Conservation (phyloP, 2,113 vertebrate species). For the Crocuta crocuta region DNA sequence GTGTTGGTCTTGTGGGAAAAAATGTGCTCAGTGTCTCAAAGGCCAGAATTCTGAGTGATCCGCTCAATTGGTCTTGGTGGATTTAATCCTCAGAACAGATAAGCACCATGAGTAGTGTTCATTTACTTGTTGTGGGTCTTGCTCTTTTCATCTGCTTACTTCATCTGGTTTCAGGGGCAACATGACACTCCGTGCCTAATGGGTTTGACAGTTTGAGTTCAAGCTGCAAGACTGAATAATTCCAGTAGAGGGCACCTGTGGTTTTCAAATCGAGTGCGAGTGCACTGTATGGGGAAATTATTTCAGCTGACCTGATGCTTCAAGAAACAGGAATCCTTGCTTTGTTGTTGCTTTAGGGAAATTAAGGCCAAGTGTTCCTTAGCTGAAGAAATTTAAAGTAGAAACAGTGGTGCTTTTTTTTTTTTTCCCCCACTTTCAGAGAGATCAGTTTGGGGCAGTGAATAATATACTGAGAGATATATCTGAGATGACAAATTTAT, state of each 20-base stretch:
- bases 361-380: neutral
- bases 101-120: neutral
- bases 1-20: neutral
- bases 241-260: slow-evolving; percentile 77
- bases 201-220: slow-evolving; percentile 69
- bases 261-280: slow-evolving; percentile 59
- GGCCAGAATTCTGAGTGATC: neutral
- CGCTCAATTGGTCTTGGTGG: neutral
- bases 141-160: slow-evolving; percentile 49
- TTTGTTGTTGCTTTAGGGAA: neutral
- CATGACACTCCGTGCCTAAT: neutral
- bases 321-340: neutral
- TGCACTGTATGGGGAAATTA: rapidly evolving
- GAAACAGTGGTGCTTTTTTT: neutral
- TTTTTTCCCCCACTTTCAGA: neutral
- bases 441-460: neutral
- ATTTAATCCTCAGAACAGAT: neutral
- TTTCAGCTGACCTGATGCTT: neutral
- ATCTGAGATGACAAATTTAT: neutral
- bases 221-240: neutral
- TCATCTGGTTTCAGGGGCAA: slow-evolving; percentile 14
- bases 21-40: neutral
- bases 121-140: neutral
- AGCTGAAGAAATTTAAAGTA: neutral
- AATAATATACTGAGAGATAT: neutral